A percentile compares a stretch with the other conserved stretches of the same genome.
These are phyloP conservation scores for Machimus rusticus DNA, from an alignment of 2,888 invertebrate genomes.

Conservation along the genomic window DNA sequence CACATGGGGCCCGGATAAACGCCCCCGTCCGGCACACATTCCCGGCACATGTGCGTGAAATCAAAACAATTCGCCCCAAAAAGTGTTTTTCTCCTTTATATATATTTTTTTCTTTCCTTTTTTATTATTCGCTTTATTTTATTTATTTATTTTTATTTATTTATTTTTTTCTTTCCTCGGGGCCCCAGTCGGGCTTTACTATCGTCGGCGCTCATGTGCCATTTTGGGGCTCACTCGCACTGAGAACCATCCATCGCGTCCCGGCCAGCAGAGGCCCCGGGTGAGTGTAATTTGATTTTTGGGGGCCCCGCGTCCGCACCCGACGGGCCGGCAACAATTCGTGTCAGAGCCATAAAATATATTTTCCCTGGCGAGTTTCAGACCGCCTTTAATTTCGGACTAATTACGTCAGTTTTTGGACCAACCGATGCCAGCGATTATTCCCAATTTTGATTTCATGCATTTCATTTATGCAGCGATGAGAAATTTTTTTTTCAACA, in stretches of 20 bases:
- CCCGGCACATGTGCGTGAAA: slow-evolving; percentile 22
- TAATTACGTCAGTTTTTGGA: not conserved
- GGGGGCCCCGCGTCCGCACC: not conserved
- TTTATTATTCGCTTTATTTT: not conserved
- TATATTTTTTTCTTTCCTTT: no score
- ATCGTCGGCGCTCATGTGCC: not conserved
- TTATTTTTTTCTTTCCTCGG: not conserved
- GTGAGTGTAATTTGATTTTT: not conserved
- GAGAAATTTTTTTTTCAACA: not conserved
- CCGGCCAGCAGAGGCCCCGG: not conserved
- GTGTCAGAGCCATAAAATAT: not conserved
- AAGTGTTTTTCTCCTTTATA: not conserved
- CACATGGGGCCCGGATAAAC: not conserved
- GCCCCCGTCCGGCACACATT: not conserved
- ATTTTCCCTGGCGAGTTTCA: not conserved
- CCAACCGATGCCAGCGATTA: not conserved
- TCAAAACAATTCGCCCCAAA: slow-evolving; percentile 17
- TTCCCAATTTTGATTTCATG: not conserved
- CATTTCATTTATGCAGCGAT: not conserved
- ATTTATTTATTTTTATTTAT: not conserved
- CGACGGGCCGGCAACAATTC: slow-evolving; percentile 1
- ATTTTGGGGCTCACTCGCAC: not conserved
- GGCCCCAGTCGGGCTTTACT: not conserved
- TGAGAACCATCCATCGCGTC: not conserved
- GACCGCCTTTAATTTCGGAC: not conserved